These are phyloP conservation scores for Macrobrachium nipponense DNA, from an alignment of 1,140 invertebrate species.

Conservation along the genomic window DNA sequence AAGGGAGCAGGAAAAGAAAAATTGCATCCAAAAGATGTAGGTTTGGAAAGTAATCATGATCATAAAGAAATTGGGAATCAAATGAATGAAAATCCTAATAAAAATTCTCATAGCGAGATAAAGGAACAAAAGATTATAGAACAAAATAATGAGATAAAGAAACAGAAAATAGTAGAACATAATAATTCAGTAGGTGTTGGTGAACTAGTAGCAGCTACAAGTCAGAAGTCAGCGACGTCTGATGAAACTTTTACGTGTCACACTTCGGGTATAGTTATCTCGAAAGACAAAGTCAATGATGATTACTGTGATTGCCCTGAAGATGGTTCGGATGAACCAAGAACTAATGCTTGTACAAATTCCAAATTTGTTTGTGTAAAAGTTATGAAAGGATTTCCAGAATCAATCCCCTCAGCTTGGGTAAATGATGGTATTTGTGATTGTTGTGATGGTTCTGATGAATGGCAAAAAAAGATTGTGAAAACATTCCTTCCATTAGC, in stretches of 20 bases:
- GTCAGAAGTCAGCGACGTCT: not conserved
- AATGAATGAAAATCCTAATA: not conserved
- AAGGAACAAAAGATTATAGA: not conserved
- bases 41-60: not conserved
- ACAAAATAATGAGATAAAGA: not conserved
- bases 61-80: not conserved
- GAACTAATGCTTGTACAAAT: constrained; percentile 65
- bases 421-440: constrained; percentile 73
- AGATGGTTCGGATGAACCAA: constrained; percentile 67
- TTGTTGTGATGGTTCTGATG: constrained; percentile 85
- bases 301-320: constrained; percentile 66
- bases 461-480: constrained; percentile 71
- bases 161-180: not conserved
- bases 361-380: constrained; percentile 67
- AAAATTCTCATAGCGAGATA: not conserved
- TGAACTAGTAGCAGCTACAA: not conserved
- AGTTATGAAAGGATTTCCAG: constrained; percentile 36
- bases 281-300: constrained; percentile 63
- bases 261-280: constrained; percentile 49
- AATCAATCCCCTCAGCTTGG: constrained; percentile 66
- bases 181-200: not conserved
- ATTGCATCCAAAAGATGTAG: constrained; percentile 8
- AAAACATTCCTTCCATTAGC: constrained; percentile 15
- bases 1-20: not conserved
- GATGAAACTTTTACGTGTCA: constrained; percentile 44